Base-by-base conservation (phyloP, 2,888 invertebrate genomes). In the Eugnorisma glareosa region DNA sequence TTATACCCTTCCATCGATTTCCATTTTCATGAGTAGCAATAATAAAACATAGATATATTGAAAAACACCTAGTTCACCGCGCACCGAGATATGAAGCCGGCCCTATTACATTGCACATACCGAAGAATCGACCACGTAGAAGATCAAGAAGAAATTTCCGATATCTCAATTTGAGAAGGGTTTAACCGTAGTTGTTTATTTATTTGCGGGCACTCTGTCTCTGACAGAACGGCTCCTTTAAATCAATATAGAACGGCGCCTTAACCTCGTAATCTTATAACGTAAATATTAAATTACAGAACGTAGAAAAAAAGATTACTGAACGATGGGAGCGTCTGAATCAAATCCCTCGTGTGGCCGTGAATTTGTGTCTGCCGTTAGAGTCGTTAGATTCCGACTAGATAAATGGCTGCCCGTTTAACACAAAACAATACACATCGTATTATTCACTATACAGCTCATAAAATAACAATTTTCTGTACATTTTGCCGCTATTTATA, bases 361-460 rank as follows among this genome's bases (percentile, higher is more conserved):
- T 84, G 81, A 84, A 89, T 87, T 84, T 80, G 75, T 87, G 89
- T 90, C 90, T 86, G 79, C 85, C 84, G 84, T 88, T 89, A 92
- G 91, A 95, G n/a, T n/a, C n/a, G n/a, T n/a, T n/a, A n/a, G n/a
- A 84, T 89, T 90, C 88, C 89, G 87, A 87, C 88, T 88, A 90
- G 89, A 94, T 90, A 92, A 93, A 93, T 93, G 89, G 85, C 81
- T 80, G 51, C 80, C 78, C 79, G 67, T 76, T 83, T 68, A 77
- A 74, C 63, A 70, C 67, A 77, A 86, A 88, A 82, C 82, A 84
- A 79, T 79, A 86, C 63, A 75, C 57, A 64, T 67, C n/a, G 45
- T 71, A 74, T 80, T 81, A 79, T 76, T 73, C 76, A 76, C 79
- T 73, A 64, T 64, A 70, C 59, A 77, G 59, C 64, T 67, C 64